Percentiles rank a stretch among this genome's conserved stretches.
Conservation (phyloP, 2,888 invertebrate genomes). For the Synanthedon vespiformis region DNA sequence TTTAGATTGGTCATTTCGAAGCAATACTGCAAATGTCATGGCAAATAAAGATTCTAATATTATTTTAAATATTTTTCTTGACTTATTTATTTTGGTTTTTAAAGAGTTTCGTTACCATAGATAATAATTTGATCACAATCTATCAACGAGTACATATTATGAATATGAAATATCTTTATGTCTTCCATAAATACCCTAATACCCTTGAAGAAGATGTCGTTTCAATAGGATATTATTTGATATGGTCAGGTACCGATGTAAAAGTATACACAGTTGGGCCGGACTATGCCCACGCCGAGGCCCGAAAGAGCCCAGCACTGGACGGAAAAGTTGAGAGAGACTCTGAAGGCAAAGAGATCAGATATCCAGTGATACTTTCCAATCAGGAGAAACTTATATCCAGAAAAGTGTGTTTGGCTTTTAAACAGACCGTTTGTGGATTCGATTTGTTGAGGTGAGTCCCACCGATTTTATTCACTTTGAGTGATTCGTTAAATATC, state of each 20-base stretch:
- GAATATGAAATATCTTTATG: background rate
- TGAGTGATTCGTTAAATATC: background rate
- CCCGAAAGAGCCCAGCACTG: constrained; percentile 96
- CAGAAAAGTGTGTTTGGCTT: constrained; percentile 94
- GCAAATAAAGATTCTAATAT: too few species aligned
- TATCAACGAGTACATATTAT: too few species aligned
- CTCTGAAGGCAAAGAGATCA: constrained; percentile 96
- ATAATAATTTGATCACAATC: too few species aligned
- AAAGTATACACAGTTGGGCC: constrained; percentile 99
- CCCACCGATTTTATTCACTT: background rate
- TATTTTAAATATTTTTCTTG: too few species aligned
- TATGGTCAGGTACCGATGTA: constrained; percentile 72
- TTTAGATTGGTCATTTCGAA: too few species aligned
- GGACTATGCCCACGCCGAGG: constrained; percentile 99
- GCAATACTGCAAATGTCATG: too few species aligned
- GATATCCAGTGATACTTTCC: constrained; percentile 97
- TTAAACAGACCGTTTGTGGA: constrained; percentile 99
- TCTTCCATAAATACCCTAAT: background rate
- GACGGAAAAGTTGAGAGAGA: constrained; percentile 99
- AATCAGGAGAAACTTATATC: constrained; percentile 98
- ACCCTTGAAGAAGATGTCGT: background rate
- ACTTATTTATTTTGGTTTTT: too few species aligned
- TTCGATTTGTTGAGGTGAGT: constrained; percentile 91
- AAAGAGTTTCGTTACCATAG: too few species aligned
- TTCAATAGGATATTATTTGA: constrained; percentile 7